Evolutionary conservation across 2,888 invertebrate genomes (phyloP).

Genomic region (Ceriagrion tenellum): DNA sequence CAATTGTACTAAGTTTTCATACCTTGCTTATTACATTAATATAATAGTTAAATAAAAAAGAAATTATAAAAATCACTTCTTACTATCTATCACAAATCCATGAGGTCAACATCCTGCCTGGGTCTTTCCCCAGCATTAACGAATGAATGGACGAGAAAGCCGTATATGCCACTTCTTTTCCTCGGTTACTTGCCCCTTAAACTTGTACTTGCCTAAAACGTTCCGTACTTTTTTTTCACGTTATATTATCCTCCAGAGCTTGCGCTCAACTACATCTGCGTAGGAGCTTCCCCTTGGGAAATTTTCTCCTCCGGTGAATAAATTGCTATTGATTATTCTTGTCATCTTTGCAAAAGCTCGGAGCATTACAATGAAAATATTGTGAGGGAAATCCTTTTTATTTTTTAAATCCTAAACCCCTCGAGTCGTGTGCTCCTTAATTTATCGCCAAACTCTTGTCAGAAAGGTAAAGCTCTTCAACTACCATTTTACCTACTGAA

Average conservation of each 20-base stretch:
- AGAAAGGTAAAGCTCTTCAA: neutral
- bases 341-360: neutral
- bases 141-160: too few species aligned
- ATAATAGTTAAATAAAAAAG: too few species aligned
- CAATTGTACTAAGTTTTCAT: too few species aligned
- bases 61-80: too few species aligned
- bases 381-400: neutral
- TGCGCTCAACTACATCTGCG: neutral
- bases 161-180: too few species aligned
- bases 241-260: neutral
- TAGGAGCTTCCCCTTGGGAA: too few species aligned
- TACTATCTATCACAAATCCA: too few species aligned
- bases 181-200: too few species aligned
- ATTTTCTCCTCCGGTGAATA: neutral
- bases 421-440: neutral
- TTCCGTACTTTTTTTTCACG: neutral
- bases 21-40: too few species aligned
- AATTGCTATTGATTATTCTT: neutral
- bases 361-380: neutral
- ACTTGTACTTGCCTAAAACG: too few species aligned
- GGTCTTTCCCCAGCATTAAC: too few species aligned
- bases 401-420: neutral
- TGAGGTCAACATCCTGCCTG: too few species aligned
- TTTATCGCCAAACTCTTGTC: neutral
- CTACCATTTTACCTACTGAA: neutral